Conservation (phyloP, 2,888 invertebrate species). For the Allacma fusca region DNA sequence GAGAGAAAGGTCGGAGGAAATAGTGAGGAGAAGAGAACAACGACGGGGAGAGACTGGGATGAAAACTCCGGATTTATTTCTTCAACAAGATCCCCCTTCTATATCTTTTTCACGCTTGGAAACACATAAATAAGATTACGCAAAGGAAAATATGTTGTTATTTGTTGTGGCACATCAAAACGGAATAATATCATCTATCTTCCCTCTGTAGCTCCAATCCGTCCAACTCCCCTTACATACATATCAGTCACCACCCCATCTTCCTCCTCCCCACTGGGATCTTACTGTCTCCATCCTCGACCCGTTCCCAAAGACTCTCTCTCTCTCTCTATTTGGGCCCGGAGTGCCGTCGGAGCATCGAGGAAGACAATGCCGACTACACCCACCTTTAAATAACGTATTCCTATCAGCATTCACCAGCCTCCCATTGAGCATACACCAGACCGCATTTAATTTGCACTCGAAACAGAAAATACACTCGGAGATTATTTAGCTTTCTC, state of each 20-base stretch:
- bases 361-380: neutral
- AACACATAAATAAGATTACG: slow-evolving; percentile 42
- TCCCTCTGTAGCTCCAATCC: slow-evolving; percentile 10
- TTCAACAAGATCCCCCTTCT: slow-evolving; percentile 34
- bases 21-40: neutral
- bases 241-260: slow-evolving; percentile 1
- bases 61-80: slow-evolving; percentile 33
- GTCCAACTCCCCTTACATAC: neutral
- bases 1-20: neutral
- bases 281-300: neutral
- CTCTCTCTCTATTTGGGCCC: neutral
- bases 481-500: slow-evolving; percentile 12
- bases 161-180: slow-evolving; percentile 40
- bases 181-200: slow-evolving; percentile 40
- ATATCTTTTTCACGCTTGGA: slow-evolving; percentile 41
- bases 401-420: neutral
- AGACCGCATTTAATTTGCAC: slow-evolving; percentile 12
- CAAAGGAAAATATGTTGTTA: slow-evolving; percentile 41
- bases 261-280: neutral
- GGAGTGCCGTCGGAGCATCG: neutral
- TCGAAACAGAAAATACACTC: neutral
- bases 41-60: neutral
- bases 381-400: slow-evolving; percentile 4
- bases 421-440: neutral
- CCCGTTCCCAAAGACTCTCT: slow-evolving; percentile 4